Conservation (phyloP, 2,113 vertebrate genomes). For the Coreoperca whiteheadi region DNA sequence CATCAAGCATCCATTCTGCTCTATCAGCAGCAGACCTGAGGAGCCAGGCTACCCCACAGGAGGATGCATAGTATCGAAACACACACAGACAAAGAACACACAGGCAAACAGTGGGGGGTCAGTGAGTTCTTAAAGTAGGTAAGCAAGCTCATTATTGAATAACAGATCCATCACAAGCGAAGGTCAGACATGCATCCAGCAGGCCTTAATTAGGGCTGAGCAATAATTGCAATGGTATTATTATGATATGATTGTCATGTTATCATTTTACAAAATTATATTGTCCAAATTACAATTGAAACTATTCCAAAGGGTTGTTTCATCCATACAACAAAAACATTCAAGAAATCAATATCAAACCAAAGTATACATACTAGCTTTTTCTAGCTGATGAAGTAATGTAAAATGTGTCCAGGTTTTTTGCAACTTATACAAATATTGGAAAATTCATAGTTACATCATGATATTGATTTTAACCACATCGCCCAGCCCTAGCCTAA, state of each 20-base stretch:
- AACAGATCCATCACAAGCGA: not conserved
- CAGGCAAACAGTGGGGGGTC: constrained; percentile 14
- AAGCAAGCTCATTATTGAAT: not conserved
- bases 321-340: no score
- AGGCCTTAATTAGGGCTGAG: not conserved
- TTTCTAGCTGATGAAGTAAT: not conserved
- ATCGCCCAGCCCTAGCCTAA: not conserved
- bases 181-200: not conserved
- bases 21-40: constrained; percentile 48
- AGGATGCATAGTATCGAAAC: constrained; percentile 3
- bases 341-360: not conserved
- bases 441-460: not conserved
- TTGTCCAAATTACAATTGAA: not conserved
- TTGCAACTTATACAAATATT: not conserved
- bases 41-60: constrained; percentile 19
- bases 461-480: not conserved
- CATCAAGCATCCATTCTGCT: constrained; percentile 35
- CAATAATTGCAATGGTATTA: not conserved
- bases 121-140: not conserved
- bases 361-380: not conserved
- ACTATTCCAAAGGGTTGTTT: no score
- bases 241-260: not conserved
- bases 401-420: not conserved
- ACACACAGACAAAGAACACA: not conserved
- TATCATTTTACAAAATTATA: not conserved